Percentiles rank a stretch among this genome's conserved stretches.
Conservation (phyloP, 2,113 vertebrate species). For the Pelobates fuscus region DNA sequence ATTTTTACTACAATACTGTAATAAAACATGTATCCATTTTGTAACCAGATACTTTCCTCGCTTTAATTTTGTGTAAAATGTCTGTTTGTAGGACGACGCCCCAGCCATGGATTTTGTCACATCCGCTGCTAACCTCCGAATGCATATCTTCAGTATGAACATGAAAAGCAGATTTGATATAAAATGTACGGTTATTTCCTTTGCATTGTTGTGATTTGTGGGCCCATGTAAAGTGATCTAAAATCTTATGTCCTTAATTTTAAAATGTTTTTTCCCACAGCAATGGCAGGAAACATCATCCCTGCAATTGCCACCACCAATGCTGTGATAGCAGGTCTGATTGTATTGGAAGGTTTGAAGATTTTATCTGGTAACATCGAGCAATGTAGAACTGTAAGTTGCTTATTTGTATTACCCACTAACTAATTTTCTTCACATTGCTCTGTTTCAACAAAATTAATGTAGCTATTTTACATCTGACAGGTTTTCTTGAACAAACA, state of each 20-base stretch:
- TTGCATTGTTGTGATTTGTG: neutral
- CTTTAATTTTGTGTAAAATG: no score
- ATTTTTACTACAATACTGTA: no score
- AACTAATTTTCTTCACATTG: neutral
- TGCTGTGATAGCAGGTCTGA: slow-evolving; percentile 93
- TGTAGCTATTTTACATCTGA: slow-evolving; percentile 1
- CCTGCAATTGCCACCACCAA: slow-evolving; percentile 98
- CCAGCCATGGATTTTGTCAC: slow-evolving; percentile 98
- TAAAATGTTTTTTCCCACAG: slow-evolving; percentile 66
- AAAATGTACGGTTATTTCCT: slow-evolving; percentile 81
- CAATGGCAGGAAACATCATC: slow-evolving; percentile 98
- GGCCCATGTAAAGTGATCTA: neutral
- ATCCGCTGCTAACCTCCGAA: slow-evolving; percentile 90
- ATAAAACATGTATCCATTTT: no score
- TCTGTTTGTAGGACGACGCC: slow-evolving; percentile 89
- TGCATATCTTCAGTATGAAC: slow-evolving; percentile 98
- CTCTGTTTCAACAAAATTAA: neutral
- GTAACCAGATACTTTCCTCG: no score
- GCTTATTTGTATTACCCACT: neutral
- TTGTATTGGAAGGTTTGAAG: slow-evolving; percentile 92
- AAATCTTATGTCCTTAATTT: neutral
- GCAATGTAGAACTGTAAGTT: slow-evolving; percentile 88
- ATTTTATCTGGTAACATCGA: slow-evolving; percentile 90
- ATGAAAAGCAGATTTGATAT: slow-evolving; percentile 98
- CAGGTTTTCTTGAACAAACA: slow-evolving; percentile 98